Evolutionary conservation across 2,888 invertebrate species (phyloP).

Genomic region (Dryadula phaetusa): DNA sequence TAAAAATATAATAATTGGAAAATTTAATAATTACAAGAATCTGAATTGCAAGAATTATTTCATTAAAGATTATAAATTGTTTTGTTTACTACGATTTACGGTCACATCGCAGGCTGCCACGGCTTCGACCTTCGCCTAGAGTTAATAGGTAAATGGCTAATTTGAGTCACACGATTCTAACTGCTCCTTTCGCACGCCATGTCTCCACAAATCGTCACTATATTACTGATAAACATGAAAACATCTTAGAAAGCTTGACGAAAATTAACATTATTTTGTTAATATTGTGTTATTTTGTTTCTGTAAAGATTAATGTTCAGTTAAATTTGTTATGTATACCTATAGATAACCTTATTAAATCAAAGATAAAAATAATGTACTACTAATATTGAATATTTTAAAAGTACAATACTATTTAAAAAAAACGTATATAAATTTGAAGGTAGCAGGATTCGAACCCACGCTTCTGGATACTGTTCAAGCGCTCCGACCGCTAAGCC

Average conservation of each 20-base stretch:
- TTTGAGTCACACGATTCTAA: conserved; percentile 57
- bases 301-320: too few species aligned
- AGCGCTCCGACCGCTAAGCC: too few species aligned
- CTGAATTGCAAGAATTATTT: neutral
- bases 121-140: conserved; percentile 65
- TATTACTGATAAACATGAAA: conserved; percentile 56
- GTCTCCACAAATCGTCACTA: conserved; percentile 50
- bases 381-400: too few species aligned
- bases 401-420: too few species aligned
- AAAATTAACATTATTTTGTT: neutral
- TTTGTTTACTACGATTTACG: conserved; percentile 31
- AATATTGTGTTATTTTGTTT: too few species aligned
- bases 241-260: neutral
- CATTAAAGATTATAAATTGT: neutral
- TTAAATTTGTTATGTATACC: too few species aligned
- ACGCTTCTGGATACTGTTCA: too few species aligned
- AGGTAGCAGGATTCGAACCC: too few species aligned
- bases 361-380: too few species aligned
- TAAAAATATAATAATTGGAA: too few species aligned
- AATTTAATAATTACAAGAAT: neutral
- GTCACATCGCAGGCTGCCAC: conserved; percentile 68
- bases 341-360: too few species aligned
- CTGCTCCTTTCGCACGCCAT: conserved; percentile 64
- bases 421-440: too few species aligned
- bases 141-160: conserved; percentile 62